phyloP scores from a whole-genome alignment of 2,113 vertebrate species.

The Pachyramphus minor region DNA sequence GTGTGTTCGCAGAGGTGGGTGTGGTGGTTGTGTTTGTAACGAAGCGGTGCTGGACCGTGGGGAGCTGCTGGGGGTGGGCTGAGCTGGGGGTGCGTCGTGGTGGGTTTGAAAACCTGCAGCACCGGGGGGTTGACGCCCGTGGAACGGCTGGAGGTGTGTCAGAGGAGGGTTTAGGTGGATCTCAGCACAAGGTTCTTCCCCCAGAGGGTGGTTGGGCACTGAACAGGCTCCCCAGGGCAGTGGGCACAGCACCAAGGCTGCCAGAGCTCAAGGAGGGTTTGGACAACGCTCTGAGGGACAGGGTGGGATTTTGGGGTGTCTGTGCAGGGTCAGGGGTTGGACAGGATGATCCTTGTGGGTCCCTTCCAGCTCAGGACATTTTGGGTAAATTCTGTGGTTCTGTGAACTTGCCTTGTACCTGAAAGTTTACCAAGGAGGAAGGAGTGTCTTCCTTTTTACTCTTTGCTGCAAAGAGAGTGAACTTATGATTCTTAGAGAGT shows the following conservation, averaged over 20 bases:
- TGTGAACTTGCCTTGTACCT: background rate
- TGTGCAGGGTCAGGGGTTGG: background rate
- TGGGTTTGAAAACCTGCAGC: background rate
- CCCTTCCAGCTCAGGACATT: background rate
- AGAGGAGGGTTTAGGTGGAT: accelerated
- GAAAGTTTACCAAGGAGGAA: background rate
- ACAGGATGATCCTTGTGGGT: accelerated
- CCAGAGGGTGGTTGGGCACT: background rate
- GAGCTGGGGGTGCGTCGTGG: background rate
- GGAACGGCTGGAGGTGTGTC: background rate
- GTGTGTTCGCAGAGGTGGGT: background rate
- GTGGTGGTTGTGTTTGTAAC: accelerated
- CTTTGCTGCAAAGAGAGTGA: background rate
- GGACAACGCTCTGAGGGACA: background rate
- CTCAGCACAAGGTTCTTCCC: accelerated
- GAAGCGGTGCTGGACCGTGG: background rate
- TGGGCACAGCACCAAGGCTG: background rate
- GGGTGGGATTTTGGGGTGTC: background rate
- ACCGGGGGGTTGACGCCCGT: accelerated
- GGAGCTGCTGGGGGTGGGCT: background rate
- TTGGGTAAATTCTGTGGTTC: no score
- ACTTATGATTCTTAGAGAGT: background rate
- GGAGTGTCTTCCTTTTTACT: no score
- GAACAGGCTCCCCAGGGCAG: background rate
- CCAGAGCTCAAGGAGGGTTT: background rate